Evolutionary conservation across 1,140 invertebrate genomes (phyloP), one percentile per base, ranked within the genome.

Genomic region (Leucophenga varia): DNA sequence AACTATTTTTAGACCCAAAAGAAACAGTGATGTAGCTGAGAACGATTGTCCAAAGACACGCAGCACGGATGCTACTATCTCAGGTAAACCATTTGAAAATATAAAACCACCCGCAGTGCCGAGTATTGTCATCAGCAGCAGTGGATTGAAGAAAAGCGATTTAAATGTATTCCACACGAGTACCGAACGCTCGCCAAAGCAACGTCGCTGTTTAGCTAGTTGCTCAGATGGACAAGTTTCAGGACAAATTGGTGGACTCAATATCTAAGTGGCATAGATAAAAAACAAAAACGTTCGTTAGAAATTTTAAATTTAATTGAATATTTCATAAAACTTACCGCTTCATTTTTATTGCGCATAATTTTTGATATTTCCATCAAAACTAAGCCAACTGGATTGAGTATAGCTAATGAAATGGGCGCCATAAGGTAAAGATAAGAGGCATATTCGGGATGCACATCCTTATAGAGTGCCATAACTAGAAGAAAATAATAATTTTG

Each of bases 381-480:
- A 2, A 93, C 77, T 75, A 97, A 93, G 21, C 91, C 92, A 55
- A 97, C 83, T 1, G 95, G 94, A 78, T 98, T 98, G 13, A 98
- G 79, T 50, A 97, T 86, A 2, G 91, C 87, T 22, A 98, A 75
- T 38, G 92, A 95, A 75, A 97, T 93, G 2, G 95, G 95, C 17
- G 93, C 93, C 80, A 97, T 85, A 7, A 98, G 77, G 74, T 97
- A 98, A 6, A 98, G 77, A 76, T 97, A 97, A 2, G 85, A 82
- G 1, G 91, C 81, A 80, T 91, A 97, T 63, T 95, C 91, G 6
- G 92, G 90, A 79, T 97, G 91, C 3, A 84, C 85, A 45, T 82
- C 79, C 55, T 82, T 79, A 72, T 90, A 91, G 5, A 90, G 76
- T 30, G 88, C 87, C 64, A 80, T 81, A 39, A 91, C 87, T 90